Conservation (phyloP, 2,888 invertebrate species). For the Rutpela maculata region DNA sequence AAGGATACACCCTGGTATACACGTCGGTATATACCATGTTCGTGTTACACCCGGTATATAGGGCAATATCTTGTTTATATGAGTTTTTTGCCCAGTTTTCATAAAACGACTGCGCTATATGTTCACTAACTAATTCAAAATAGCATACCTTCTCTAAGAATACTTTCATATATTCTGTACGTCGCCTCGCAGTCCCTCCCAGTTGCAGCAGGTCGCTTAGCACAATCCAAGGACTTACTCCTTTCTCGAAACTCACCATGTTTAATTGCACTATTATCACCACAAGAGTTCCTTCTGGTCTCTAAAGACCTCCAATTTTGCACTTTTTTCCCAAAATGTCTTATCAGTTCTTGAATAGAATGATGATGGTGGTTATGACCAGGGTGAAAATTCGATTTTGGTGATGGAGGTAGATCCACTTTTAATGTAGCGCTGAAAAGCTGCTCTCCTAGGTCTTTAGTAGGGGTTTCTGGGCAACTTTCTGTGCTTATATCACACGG, state of each 20-base stretch:
- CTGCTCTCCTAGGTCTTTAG: conserved; percentile 61
- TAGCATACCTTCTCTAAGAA: conserved; percentile 82
- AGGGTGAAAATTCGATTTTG: conserved; percentile 25
- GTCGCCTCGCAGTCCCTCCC: conserved; percentile 88
- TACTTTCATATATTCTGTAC: conserved; percentile 87
- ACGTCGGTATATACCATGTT: no score
- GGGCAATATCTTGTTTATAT: no score
- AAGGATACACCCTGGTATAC: no score
- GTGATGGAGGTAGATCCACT: conserved; percentile 52
- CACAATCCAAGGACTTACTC: conserved; percentile 86
- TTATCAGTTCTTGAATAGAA: conserved; percentile 86
- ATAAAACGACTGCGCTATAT: no score
- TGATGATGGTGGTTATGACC: conserved; percentile 75
- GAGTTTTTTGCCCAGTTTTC: no score
- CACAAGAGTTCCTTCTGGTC: conserved; percentile 69
- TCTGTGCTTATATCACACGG: conserved; percentile 61
- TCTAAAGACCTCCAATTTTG: conserved; percentile 83
- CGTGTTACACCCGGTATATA: no score
- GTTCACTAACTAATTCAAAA: neutral
- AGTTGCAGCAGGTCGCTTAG: conserved; percentile 76
- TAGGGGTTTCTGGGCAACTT: conserved; percentile 66
- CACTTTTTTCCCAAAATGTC: conserved; percentile 85
- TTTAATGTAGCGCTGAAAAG: conserved; percentile 60
- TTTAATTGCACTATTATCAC: conserved; percentile 72
- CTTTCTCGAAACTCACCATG: conserved; percentile 84